Percentiles rank a stretch among this genome's conserved stretches.
Evolutionary conservation across 2,888 invertebrate genomes (phyloP).

Genomic region (Epinotia ramella): DNA sequence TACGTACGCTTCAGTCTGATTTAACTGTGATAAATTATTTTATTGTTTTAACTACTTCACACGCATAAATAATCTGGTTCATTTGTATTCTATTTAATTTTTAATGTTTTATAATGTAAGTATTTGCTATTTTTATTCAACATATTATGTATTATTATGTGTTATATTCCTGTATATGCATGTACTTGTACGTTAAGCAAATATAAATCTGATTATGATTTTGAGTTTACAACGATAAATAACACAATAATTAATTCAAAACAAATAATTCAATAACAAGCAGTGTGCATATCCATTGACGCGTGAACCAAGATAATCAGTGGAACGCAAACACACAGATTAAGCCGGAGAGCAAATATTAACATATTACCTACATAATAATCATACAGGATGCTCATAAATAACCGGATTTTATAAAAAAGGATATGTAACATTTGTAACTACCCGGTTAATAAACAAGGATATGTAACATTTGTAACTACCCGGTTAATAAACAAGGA

Average conservation of each 20-base stretch:
- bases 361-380: conserved; percentile 4
- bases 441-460: no score
- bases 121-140: no score
- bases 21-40: no score
- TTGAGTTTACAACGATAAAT: background rate
- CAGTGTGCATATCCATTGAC: conserved; percentile 12
- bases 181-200: no score
- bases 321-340: conserved; percentile 29
- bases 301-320: conserved; percentile 31
- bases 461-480: background rate
- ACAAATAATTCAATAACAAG: conserved; percentile 18
- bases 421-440: no score
- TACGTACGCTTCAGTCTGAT: no score
- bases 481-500: background rate
- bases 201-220: background rate
- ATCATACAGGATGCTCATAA: background rate
- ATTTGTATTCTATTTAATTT: no score
- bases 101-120: no score
- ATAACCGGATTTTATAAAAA: background rate
- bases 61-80: no score
- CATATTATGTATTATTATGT: no score
- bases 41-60: no score
- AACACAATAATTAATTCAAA: conserved; percentile 10
- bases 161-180: no score
- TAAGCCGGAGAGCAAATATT: conserved; percentile 27